These are phyloP conservation scores for Lophura swinhoii DNA, from an alignment of 2,797 vertebrate species.

Conservation along the genomic window DNA sequence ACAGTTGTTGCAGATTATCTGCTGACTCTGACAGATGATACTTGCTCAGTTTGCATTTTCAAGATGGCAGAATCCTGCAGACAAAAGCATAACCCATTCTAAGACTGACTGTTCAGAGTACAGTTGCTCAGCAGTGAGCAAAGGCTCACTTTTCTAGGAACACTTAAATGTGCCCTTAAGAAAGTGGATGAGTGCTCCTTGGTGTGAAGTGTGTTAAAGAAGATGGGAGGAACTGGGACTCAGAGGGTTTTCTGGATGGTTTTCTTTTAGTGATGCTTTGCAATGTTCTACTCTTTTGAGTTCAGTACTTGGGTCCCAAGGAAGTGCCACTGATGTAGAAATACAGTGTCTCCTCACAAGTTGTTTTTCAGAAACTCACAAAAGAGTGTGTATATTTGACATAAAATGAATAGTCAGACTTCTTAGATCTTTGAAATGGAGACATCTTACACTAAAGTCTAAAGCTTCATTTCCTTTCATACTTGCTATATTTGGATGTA, in stretches of 20 bases:
- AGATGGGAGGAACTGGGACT: background rate
- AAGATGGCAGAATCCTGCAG: background rate
- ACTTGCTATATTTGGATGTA: background rate
- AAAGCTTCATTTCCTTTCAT: background rate
- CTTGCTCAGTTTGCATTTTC: background rate
- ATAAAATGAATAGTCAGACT: background rate
- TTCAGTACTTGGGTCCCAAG: background rate
- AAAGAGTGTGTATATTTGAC: background rate
- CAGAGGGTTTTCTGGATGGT: background rate
- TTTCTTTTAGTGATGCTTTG: background rate
- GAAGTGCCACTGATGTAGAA: background rate
- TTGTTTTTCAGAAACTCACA: background rate
- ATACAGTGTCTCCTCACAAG: background rate
- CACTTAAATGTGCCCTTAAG: background rate
- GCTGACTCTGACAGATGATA: background rate
- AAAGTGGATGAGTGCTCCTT: fast-evolving
- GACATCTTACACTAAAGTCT: background rate
- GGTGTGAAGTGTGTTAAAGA: background rate
- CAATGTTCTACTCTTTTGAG: background rate
- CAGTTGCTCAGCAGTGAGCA: background rate
- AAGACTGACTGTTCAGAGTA: background rate
- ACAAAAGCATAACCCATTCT: background rate
- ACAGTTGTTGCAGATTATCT: slow-evolving; percentile 8
- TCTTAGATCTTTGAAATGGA: background rate
- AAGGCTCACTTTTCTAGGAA: background rate